These are phyloP conservation scores for Rhynchonema sp. DNA, from an alignment of 2,888 invertebrate genomes.

Conservation along the genomic window DNA sequence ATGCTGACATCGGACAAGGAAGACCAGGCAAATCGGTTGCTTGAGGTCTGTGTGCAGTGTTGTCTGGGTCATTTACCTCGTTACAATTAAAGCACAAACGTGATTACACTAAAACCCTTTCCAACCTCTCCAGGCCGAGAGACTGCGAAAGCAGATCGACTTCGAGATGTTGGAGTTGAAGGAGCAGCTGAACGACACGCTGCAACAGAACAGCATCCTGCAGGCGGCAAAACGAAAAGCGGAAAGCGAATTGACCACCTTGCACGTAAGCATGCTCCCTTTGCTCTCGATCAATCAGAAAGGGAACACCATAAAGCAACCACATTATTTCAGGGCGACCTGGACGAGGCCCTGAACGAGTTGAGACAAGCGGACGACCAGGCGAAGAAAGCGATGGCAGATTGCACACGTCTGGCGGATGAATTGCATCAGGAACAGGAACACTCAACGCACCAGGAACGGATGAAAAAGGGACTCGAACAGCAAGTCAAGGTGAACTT, in stretches of 20 bases:
- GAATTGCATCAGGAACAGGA: slow-evolving; percentile 62
- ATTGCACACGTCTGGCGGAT: slow-evolving; percentile 89
- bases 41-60: not conserved
- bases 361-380: slow-evolving; percentile 96
- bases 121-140: slow-evolving; percentile 51
- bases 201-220: slow-evolving; percentile 58
- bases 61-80: too few species aligned
- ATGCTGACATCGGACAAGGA: not conserved
- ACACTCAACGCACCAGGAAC: slow-evolving; percentile 90
- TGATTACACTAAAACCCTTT: too few species aligned
- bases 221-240: slow-evolving; percentile 96
- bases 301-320: too few species aligned
- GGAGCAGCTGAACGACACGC: slow-evolving; percentile 85
- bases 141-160: slow-evolving; percentile 43
- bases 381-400: slow-evolving; percentile 95
- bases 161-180: slow-evolving; percentile 7
- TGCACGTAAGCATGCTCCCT: slow-evolving; percentile 45
- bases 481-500: slow-evolving; percentile 92
- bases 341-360: slow-evolving; percentile 92
- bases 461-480: slow-evolving; percentile 88
- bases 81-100: too few species aligned
- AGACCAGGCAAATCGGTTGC: not conserved
- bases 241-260: slow-evolving; percentile 89
- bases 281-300: too few species aligned
- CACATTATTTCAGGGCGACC: slow-evolving; percentile 48